Evolutionary conservation across 2,113 vertebrate species (phyloP).

Genomic region (Megaptera novaeangliae): DNA sequence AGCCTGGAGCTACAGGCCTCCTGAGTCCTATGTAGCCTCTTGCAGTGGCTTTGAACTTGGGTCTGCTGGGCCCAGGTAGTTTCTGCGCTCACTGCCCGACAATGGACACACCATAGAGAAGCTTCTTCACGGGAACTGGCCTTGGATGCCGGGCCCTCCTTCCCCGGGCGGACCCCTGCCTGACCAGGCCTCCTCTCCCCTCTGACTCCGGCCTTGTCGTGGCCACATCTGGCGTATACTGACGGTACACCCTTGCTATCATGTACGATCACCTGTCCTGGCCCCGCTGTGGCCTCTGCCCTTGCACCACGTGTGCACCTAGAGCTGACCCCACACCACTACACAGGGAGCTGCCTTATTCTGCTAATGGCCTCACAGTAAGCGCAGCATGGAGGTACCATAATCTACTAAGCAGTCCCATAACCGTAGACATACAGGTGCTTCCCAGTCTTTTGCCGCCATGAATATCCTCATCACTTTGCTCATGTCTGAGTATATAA

Average conservation of each 20-base stretch:
- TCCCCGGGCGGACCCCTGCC: not conserved
- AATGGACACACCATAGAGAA: not conserved
- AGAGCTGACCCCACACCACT: too few relatives aligned
- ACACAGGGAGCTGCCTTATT: too few relatives aligned
- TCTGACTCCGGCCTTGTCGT: not conserved
- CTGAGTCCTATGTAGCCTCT: not conserved
- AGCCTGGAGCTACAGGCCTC: not conserved
- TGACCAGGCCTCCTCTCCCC: not conserved
- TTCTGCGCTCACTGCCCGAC: not conserved
- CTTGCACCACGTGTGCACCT: not conserved
- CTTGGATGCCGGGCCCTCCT: not conserved
- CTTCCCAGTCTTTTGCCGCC: not conserved
- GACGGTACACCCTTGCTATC: not conserved
- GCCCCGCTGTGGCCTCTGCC: not conserved
- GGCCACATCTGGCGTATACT: fast-evolving
- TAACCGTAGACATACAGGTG: fast-evolving
- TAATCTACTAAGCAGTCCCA: fast-evolving
- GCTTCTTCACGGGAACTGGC: not conserved
- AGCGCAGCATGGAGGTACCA: not conserved
- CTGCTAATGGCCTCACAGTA: fast-evolving
- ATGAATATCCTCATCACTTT: not conserved
- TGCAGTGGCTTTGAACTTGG: not conserved
- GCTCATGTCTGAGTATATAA: not conserved
- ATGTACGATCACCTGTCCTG: too few relatives aligned
- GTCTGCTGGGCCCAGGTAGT: not conserved